Evolutionary conservation across 1,140 invertebrate species (phyloP), one percentile per base, ranked within the genome.

Genomic region (Drosophila nigrodunni): DNA sequence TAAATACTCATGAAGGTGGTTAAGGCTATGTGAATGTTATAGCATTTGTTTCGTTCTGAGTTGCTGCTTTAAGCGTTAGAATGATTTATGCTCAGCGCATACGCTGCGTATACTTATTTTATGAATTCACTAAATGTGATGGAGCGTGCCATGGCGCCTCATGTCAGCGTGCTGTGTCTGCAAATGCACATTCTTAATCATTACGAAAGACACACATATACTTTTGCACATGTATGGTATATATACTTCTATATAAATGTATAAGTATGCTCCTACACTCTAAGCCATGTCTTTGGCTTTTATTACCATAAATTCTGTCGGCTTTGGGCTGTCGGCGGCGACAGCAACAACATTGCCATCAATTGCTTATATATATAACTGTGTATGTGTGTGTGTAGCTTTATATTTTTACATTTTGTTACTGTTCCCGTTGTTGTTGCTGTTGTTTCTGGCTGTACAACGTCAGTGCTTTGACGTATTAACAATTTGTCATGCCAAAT

Each of bases 401-500:
- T 58, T 64, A 57, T 75, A 54, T 25, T 66, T 47, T 65, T 61
- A 25, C 35, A 35, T 67, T 41, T 50, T 44, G 21, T 18, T 64
- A 2, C 34, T 66, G 25, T 46, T 57, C n/a, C 47, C 50, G 5
- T 50, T 34, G 30, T 54, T 67, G 34, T 59, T 57, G 57, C 37
- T 44, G 65, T 39, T 47, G 62, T 25, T 62, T 35, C 60, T 69
- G 54, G 54, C 69, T 77, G 67, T 65, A 70, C 15, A 50, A 41
- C 54, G 74, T 76, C 69, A 74, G 54, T 57, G 72, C 78, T 80
- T 75, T 88, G 83, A 89, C 80, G 74, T 80, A 89, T 85, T 83
- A 88, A 85, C 80, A 89, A 88, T 88, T 88, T 89, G 74, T 89
- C 85, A 89, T 71, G 83, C 74, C 67, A 80, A 88, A 88, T 88